Evolutionary conservation across 2,797 vertebrate species (phyloP).

Genomic region (Hyperoplus immaculatus): DNA sequence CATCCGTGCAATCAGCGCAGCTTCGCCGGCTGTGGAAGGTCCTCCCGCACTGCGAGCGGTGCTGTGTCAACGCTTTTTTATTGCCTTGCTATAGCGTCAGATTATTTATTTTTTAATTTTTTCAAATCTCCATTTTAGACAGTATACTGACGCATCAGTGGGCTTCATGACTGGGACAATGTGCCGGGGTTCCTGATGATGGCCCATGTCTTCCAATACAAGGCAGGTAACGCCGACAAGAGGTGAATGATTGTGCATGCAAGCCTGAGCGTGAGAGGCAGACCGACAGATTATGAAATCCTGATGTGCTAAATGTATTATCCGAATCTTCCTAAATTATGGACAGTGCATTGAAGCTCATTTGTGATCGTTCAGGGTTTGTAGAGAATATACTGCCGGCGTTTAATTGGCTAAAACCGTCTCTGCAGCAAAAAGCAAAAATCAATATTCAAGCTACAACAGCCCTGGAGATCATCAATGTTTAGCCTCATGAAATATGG

Average conservation of each 20-base stretch:
- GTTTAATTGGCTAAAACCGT: slow-evolving; percentile 31
- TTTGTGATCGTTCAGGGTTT: slow-evolving; percentile 31
- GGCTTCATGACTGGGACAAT: slow-evolving; percentile 69
- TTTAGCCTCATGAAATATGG: background rate
- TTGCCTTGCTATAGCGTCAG: slow-evolving; percentile 57
- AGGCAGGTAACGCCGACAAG: slow-evolving; percentile 80
- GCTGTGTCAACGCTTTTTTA: slow-evolving; percentile 70
- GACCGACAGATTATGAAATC: slow-evolving; percentile 23
- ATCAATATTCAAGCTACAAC: slow-evolving; percentile 54
- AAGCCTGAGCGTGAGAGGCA: slow-evolving; percentile 15
- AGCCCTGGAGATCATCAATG: background rate
- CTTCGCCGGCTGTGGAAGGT: slow-evolving; percentile 72
- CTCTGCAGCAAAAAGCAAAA: slow-evolving; percentile 55
- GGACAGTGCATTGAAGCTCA: slow-evolving; percentile 11
- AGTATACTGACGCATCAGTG: slow-evolving; percentile 68
- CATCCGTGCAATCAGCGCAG: slow-evolving; percentile 9
- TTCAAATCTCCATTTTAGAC: slow-evolving; percentile 80
- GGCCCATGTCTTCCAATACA: slow-evolving; percentile 63
- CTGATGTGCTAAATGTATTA: slow-evolving; percentile 21
- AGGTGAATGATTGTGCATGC: slow-evolving; percentile 75
- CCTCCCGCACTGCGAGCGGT: slow-evolving; percentile 84
- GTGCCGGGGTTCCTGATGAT: slow-evolving; percentile 68
- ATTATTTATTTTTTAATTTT: slow-evolving; percentile 68
- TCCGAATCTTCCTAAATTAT: slow-evolving; percentile 11
- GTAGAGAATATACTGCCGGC: slow-evolving; percentile 6